Base-by-base conservation (phyloP, 2,888 invertebrate genomes). In the Patella depressa region DNA sequence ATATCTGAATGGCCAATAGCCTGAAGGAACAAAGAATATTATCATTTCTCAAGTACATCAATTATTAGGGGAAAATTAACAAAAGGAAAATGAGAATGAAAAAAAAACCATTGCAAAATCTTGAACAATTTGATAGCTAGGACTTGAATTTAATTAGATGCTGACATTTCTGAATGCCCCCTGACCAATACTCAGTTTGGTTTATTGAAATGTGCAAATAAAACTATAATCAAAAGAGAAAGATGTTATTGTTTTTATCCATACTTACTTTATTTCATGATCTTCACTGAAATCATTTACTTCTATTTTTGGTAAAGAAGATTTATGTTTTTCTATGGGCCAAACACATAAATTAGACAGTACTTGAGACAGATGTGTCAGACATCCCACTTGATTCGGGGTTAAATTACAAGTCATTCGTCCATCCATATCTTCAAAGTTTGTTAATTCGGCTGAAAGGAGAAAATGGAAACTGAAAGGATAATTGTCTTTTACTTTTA, bases 241-340 rank as follows among this genome's bases (percentile, higher is more conserved):
- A 71, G 45, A 54, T 69, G 53, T 17, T n/a, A 3, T 34, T 59
- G 69, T 9, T 45, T 45, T 19, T 14, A 24, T 7, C 15, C 1
- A 24, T 57, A 7, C 71, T 70, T 76, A 86, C 86, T 83, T 85
- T 72, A 85, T 82, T 53, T 79, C 74, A 14, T 82, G 78, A 75
- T 81, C 81, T 59, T 85, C 85, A 69, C 81, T 81, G 71, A 86
- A 84, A 17, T 81, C 74, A 5, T 83, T 80, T n/a, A 85, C 75
- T 72, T 85, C 84, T 2, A 84, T 73, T 24, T 79, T 83, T 53
- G 57, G n/a, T 14, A 72, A n/a, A 29, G 19, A 34, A 11, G 75
- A 24, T 45, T 75, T 75, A 17, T 34, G 34, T 19, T 69, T 69
- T 53, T 75, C 69, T n/a, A 75, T 53, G 24, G 75, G 75, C 76